Evolutionary conservation across 2,113 vertebrate species (phyloP), one percentile per base, ranked within the genome.

Genomic region (Tragelaphus imberbis): DNA sequence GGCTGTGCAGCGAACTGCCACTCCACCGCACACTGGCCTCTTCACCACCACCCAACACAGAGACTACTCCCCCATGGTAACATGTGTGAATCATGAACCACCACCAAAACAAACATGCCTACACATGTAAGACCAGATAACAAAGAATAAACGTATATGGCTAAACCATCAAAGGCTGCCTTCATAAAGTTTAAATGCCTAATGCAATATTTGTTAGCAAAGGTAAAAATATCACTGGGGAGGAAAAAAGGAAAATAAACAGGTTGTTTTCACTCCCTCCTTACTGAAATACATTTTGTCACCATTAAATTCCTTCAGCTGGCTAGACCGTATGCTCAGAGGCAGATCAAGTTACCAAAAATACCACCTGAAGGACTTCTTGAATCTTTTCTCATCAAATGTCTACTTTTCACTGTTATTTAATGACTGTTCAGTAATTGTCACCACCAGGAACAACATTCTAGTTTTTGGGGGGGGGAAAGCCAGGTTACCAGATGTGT

Each of bases 321-420:
- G 56, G 91, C 88, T 86, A 86, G 55, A 68, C 75, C 84, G 68
- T 90, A 63, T 82, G 96, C 88, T 92, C 75, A 79, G 84, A 91
- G 85, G 59, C 90, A 93, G 80, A 87, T 87, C 61, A 77, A 84
- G 85, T 88, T 71, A 82, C 95, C 84, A 91, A 96, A 89, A 97
- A 97, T 81, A 90, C 55, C 44, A 40, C 15, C 51, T 33, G 79
- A 95, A 47, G 77, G 86, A 56, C n/a, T 17, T 55, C 68, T 65
- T 82, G 79, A 75, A 44, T n/a, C n/a, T 53, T 91, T 71, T 68
- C 71, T 77, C 93, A 91, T 33, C 94, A 68, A 59, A 2, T 77
- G 82, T 77, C 84, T 90, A 56, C 55, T 68, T 94, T 71, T 88
- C 51, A 63, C 61, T 47, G 14, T 61, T 84, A 77, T 16, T 91